These are phyloP conservation scores for Peromyscus californicus DNA, from an alignment of 2,113 vertebrate genomes.

Conservation along the genomic window DNA sequence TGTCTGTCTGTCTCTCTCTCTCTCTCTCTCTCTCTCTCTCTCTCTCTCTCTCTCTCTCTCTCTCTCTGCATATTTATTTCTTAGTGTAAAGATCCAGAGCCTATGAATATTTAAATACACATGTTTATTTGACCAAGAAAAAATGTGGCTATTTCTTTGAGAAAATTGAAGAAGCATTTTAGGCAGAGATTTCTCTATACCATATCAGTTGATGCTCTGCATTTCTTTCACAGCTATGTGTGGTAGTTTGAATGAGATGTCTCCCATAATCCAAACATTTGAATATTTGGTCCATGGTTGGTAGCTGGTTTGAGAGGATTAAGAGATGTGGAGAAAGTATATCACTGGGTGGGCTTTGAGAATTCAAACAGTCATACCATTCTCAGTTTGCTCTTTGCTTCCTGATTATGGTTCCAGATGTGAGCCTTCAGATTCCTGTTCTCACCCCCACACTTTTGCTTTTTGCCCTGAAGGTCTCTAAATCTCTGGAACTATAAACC, in stretches of 20 bases:
- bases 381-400: neutral
- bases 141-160: constrained; percentile 26
- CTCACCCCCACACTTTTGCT: neutral
- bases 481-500: neutral
- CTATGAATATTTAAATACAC: constrained; percentile 56
- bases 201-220: neutral
- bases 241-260: neutral
- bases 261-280: neutral
- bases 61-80: neutral
- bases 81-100: neutral
- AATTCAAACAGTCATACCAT: neutral
- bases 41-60: neutral
- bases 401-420: neutral
- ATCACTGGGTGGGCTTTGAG: neutral
- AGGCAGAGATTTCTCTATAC: constrained; percentile 6
- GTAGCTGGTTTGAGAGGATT: neutral
- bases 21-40: neutral
- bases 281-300: neutral
- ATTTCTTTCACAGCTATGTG: constrained; percentile 3
- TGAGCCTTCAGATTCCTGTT: neutral
- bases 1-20: no score
- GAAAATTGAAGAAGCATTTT: constrained; percentile 39
- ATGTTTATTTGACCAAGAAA: constrained; percentile 42
- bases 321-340: neutral
- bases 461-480: neutral